Evolutionary conservation across 2,888 invertebrate species (phyloP), one percentile per base, ranked within the genome.

Genomic region (Agapetus fuscipes): DNA sequence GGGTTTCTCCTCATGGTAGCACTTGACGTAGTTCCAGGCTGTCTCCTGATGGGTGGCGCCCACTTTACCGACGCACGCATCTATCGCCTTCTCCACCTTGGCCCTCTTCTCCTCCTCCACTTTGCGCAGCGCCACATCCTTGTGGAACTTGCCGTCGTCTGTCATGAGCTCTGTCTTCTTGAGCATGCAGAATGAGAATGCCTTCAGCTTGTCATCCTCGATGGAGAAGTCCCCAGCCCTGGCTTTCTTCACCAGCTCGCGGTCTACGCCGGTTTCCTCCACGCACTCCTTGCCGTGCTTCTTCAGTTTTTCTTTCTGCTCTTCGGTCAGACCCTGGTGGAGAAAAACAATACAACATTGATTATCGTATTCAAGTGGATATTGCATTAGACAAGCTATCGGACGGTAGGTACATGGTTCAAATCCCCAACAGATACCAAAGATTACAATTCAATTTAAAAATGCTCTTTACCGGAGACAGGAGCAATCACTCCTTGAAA

Each of bases 1-100:
- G n/a, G 68, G 66, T 44, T 67, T 67, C 51, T 69, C 68, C 51
- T 66, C 66, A 47, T 68, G 66, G 55, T 69, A 70, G 52, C 70
- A 70, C 39, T 68, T 68, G 48, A 64, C 61, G 56, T 68, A 69
- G 58, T 67, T 68, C 69, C 69, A 70, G 6, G 70, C 68, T 0
- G 66, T 66, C 50, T 69, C 67, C 4, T 63, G 62, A 0, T 66
- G 66, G 0, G 60, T 60, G 52, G 59, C 62, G 28, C 67, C 69
- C 41, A 66, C 68, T 53, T 61, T 62, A 33, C 62, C 62, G 6
- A 67, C 51, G 53, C 70, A 70, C 31, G 61, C 47, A 41, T 70
- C 68, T 26, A 70, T 66, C 50, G 67, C 53, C 48, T 67, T 66
- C 51, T 67, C 66, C 0, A 68, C 68, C 7, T 54, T 49, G 2